Evolutionary conservation across 2,113 vertebrate species (phyloP), one percentile per base, ranked within the genome.

Genomic region (Mystacornis crossleyi): DNA sequence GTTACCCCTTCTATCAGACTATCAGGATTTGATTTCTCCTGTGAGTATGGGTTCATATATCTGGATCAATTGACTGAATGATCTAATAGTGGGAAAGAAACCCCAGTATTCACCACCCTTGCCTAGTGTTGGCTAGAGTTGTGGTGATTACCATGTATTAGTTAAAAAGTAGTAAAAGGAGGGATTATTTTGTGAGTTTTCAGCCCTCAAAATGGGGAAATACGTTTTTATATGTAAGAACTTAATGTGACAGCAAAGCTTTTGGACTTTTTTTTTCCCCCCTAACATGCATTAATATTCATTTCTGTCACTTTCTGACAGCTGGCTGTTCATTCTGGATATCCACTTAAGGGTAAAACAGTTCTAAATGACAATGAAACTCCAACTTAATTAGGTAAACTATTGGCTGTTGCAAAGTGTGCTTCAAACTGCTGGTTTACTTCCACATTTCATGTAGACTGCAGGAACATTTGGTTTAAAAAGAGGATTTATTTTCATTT

Each of bases 1-100:
- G 82, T 97, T 97, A 92, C 94, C 33, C 18, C 47, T 81, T 58
- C 72, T 95, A 95, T 97, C 96, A 74, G 38, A 40, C 55, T 64
- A 93, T 89, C 93, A 47, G 95, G 86, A 51, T 91, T 90, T 97
- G 75, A 89, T 90, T 90, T 91, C 96, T 81, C 12, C 28, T 62
- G 5, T 1, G 7, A 26, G 55, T n/a, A 34, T 60, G 77, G 81
- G 67, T 78, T 96, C 88, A 31, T 78, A 9, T 94, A 42, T 89
- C 95, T 2, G 3, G n/a, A 64, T 88, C 67, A 51, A 60, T 64
- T 91, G 89, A 89, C 86, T 81, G 74, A 78, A 19, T 65, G 36
- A 48, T 67, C 18, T 70, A 43, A 53, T 12, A 61, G 28, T 48
- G 60, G 66, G 71, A 77, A 69, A 65, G n/a, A 38, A 2, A 6